A percentile compares a stretch with the other conserved stretches of the same genome.
Conservation (phyloP, 2,888 invertebrate genomes). For the Tetragnatha montana region DNA sequence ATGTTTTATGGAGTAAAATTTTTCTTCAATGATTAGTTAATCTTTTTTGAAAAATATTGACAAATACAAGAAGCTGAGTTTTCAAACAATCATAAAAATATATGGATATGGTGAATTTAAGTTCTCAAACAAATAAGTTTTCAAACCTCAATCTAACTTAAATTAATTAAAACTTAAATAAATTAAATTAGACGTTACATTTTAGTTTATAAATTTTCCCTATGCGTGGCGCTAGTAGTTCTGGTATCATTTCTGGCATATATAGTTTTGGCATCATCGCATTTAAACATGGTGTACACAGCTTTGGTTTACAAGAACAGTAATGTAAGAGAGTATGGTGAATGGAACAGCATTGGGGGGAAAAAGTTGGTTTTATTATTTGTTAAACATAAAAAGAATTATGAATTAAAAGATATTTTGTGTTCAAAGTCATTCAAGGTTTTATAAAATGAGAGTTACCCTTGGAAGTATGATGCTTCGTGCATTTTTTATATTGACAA, state of each 20-base stretch:
- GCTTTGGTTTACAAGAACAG: background rate
- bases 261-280: background rate
- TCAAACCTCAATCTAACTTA: too few species aligned
- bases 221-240: slow-evolving; percentile 45
- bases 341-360: too few species aligned
- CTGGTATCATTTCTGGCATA: background rate
- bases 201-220: slow-evolving; percentile 19
- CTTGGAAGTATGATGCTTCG: background rate
- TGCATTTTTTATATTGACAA: background rate
- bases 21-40: background rate
- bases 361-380: too few species aligned
- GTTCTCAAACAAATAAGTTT: too few species aligned
- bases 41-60: background rate
- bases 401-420: background rate
- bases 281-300: background rate
- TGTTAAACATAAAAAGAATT: too few species aligned
- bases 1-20: background rate
- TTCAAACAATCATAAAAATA: too few species aligned
- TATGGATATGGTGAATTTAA: too few species aligned
- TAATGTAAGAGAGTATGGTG: background rate
- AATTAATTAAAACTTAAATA: too few species aligned
- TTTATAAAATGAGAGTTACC: background rate
- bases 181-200: background rate
- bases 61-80: too few species aligned
- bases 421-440: background rate